phyloP scores from a whole-genome alignment of 2,113 vertebrate species.

The Lasiurus borealis region DNA sequence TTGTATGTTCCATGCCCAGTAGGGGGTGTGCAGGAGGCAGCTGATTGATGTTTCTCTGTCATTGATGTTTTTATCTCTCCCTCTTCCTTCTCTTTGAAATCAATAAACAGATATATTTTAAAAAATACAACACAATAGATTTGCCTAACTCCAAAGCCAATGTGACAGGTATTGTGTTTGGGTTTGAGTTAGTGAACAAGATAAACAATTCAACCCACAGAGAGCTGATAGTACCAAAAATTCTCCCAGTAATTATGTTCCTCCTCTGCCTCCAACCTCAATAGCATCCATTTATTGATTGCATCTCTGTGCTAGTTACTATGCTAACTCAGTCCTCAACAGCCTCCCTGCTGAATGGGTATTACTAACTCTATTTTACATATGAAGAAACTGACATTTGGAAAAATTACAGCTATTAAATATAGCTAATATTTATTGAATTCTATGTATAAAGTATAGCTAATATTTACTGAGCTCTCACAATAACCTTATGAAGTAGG shows the following conservation, averaged over 20 bases:
- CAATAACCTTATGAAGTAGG: neutral
- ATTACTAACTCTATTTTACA: neutral
- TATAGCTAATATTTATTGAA: neutral
- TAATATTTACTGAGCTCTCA: neutral
- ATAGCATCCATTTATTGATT: neutral
- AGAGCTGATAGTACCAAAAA: neutral
- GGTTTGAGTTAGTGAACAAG: neutral
- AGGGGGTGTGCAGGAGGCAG: no score
- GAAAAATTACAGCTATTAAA: conserved; percentile 11
- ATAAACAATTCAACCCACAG: neutral
- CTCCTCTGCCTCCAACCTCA: neutral
- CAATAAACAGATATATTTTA: no score
- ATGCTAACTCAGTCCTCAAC: neutral
- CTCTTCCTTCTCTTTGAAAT: no score
- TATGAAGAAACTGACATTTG: neutral
- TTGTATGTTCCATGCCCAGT: no score
- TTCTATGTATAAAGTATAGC: neutral
- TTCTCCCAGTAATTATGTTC: neutral
- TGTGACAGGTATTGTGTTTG: neutral
- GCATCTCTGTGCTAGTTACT: neutral
- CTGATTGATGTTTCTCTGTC: no score
- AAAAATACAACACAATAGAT: neutral
- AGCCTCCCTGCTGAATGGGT: neutral
- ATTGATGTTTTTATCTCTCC: no score
- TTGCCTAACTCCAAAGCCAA: conserved; percentile 17